These are phyloP conservation scores for Sialis lutaria DNA, from an alignment of 2,888 invertebrate species.

Conservation along the genomic window DNA sequence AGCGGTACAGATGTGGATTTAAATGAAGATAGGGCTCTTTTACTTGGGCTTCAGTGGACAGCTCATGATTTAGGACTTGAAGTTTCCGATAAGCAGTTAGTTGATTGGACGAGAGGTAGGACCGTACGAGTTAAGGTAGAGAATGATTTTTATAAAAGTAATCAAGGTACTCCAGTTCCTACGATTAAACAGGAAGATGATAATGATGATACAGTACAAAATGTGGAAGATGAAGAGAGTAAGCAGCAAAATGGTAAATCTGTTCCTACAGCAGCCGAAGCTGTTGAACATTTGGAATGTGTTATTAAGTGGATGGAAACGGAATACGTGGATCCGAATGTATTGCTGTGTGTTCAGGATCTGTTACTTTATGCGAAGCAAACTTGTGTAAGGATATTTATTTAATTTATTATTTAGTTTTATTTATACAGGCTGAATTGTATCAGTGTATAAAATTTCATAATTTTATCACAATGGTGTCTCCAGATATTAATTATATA, in stretches of 20 bases:
- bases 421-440: too few species aligned
- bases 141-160: not conserved
- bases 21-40: constrained; percentile 7
- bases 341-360: constrained; percentile 10
- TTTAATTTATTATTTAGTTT: too few species aligned
- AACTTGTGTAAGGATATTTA: not conserved
- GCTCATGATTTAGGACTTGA: constrained; percentile 19
- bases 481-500: too few species aligned
- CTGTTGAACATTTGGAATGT: constrained; percentile 22
- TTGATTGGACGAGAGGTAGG: constrained; percentile 11
- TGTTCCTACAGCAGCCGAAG: constrained; percentile 23
- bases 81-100: constrained; percentile 17
- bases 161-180: not conserved
- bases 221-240: constrained; percentile 13
- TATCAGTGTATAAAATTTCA: too few species aligned
- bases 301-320: constrained; percentile 30
- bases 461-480: too few species aligned
- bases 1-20: constrained; percentile 2
- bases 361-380: constrained; percentile 2
- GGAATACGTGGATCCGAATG: constrained; percentile 26
- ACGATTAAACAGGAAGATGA: not conserved
- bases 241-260: constrained; percentile 10
- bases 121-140: not conserved
- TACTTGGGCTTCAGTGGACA: constrained; percentile 18
- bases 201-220: constrained; percentile 7